Conservation (phyloP, 1,140 invertebrate species). For the Leptoteleia sp. region DNA sequence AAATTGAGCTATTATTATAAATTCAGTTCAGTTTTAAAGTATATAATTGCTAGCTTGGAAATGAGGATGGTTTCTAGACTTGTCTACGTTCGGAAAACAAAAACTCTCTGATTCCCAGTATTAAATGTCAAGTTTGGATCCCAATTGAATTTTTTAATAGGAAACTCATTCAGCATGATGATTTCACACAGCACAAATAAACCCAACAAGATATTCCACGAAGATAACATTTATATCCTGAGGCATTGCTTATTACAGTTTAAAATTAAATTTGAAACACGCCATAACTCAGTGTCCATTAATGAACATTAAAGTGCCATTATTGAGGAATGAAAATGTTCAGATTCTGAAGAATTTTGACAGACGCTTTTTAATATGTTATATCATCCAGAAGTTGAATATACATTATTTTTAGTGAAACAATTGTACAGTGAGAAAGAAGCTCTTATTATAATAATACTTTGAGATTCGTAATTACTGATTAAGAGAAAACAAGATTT, state of each 20-base stretch:
- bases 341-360: background rate
- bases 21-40: too few species aligned
- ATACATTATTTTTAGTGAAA: background rate
- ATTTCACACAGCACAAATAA: constrained; percentile 37
- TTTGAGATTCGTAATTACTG: too few species aligned
- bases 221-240: constrained; percentile 32
- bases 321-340: constrained; percentile 3
- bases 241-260: constrained; percentile 28
- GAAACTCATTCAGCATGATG: constrained; percentile 42
- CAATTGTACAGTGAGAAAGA: background rate
- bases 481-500: too few species aligned
- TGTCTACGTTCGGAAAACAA: too few species aligned
- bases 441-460: constrained; percentile 18
- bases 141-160: too few species aligned
- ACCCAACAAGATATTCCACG: constrained; percentile 18
- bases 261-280: constrained; percentile 13
- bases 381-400: too few species aligned
- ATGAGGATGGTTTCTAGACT: too few species aligned
- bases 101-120: too few species aligned
- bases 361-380: background rate
- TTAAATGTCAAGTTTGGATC: too few species aligned
- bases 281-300: constrained; percentile 11
- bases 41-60: too few species aligned
- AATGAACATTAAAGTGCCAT: constrained; percentile 1
- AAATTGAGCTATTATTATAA: too few species aligned